Evolutionary conservation across 2,888 invertebrate species (phyloP), one percentile per base, ranked within the genome.

Genomic region (Cataglyphis rosenhaueri): DNA sequence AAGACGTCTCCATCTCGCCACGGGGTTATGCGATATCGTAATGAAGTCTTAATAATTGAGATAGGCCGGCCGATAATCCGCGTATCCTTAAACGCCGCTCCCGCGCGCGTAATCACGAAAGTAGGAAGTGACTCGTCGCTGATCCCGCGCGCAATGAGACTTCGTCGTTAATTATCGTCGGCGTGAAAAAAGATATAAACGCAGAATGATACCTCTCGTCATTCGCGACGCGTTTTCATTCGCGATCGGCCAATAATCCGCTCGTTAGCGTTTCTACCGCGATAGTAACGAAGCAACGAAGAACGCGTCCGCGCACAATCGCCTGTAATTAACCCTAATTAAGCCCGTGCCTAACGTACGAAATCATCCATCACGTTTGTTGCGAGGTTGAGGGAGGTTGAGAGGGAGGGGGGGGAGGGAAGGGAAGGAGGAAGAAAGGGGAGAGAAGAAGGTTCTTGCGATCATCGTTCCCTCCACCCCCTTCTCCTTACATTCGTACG

Each of bases 271-370:
- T 88, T 84, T 84, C 91, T 86, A 83, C 89, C 66, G 75, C 89
- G 70, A 86, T 90, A 86, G 62, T 82, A 84, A 81, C 86, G 84
- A 62, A 76, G 82, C 83, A 61, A 66, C 61, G 83, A 68, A 65
- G 79, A 71, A 71, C 81, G 73, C 87, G 83, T 35, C 79, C 70
- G 15, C 83, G 78, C 86, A 92, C 93, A 93, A 93, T 93, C 92
- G 91, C 86, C 84, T 82, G 89, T 91, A 93, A 93, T 93, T 93
- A 93, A 92, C 91, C 90, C 90, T 93, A 93, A 93, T 93, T 93
- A 93, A 93, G 92, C 88, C 85, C 87, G 89, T 86, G 89, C 88
- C 88, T 90, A 87, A 89, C 75, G 84, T 89, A 89, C 87, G 85
- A 90, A 92, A 91, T 92, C 93, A 92, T 93, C 92, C 91, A 92